Base-by-base conservation (phyloP, 1,140 invertebrate species). In the Drosophila tsacasi region DNA sequence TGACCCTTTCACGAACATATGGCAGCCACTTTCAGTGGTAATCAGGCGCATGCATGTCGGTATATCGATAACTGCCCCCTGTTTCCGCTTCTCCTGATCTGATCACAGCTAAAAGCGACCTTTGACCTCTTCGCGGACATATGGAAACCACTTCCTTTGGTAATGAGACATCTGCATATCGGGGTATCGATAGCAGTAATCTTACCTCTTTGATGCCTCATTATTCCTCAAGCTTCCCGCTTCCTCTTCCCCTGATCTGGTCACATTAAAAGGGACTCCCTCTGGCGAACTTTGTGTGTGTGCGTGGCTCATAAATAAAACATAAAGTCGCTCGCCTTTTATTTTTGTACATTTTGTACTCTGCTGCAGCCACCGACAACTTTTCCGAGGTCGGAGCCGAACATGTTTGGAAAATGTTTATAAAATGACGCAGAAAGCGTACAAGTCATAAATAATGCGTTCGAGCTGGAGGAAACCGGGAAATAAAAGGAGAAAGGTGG, bases 381-480 rank as follows among this genome's bases (percentile, higher is more conserved):
- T 64, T 68, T 62, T 44, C 50, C 44, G 69, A 58, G 65, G 49
- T 73, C 68, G 64, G 50, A 13, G 52, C 52, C 19, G 49, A 89
- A 78, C 80, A 87, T 89, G 86, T 83, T 87, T 77, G 80, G 74
- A 90, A 90, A 89, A 89, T 90, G 85, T 89, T 89, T 90, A 90
- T 90, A 89, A 90, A 89, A 90, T 89, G 83, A 84, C 85, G 79
- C 75, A 72, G 74, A 82, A 79, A 87, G 87, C 85, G 85, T 90
- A 90, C 85, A 84, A 90, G 85, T 89, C 85, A 89, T 89, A 89
- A 89, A 89, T 89, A 89, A 89, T 84, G 85, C 75, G 79, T 84
- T 89, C 69, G 63, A 71, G 66, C 37, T 32, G 44, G 19, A 35
- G 13, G 37, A 46, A 47, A 50, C 35, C 12, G 10, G 32, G 4